Base-by-base conservation (phyloP, 2,797 vertebrate species). In the Manis pentadactyla region DNA sequence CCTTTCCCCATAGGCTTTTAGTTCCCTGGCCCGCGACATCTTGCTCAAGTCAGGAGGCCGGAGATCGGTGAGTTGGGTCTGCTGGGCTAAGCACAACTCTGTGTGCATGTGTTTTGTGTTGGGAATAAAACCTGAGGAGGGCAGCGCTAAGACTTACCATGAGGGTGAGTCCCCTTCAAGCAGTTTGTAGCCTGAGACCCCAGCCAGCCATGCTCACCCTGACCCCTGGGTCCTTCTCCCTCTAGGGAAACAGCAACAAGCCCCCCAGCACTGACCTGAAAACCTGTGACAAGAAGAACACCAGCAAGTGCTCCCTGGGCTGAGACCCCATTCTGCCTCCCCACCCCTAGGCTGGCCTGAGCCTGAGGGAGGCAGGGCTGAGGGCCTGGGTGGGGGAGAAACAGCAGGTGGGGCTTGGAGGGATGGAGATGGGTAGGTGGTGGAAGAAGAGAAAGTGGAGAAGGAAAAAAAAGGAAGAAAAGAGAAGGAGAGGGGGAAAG, bases 1-100 rank as follows among this genome's bases (percentile, higher is more conserved):
- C 12, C 18, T 18, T 8, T 53, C n/a, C 53, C 21, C 23, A 1
- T 89, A 99, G 99, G 99, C 99, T 2, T 99, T 99, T 97, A 97
- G 98, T 95, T 96, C 99, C 81, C 98, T 99, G 98, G 99, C 99
- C 4, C 98, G 98, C 68, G 99, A 99, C 97, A 99, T 99, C 97
- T 98, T 99, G 95, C 98, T 99, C 95, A 99, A 99, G 98, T 98
- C 97, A 21, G 88, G 73, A 73, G 49, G 81, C 90, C 96, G 96
- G 61, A 98, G 96, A 97, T 81, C 66, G 7, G 98, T 98, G 94
- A 98, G 98, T 95, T n/a, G 34, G 14, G 51, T 78, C 51, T 78
- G 37, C 37, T 64, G 63, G 53, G 25, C 31, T 7, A 2, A 42
- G 73, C 64, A 18, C 84, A 53, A 21, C 49, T 39, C 6, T 13